Evolutionary conservation across 2,797 vertebrate genomes (phyloP), one percentile per base, ranked within the genome.

Genomic region (Alosa sapidissima): DNA sequence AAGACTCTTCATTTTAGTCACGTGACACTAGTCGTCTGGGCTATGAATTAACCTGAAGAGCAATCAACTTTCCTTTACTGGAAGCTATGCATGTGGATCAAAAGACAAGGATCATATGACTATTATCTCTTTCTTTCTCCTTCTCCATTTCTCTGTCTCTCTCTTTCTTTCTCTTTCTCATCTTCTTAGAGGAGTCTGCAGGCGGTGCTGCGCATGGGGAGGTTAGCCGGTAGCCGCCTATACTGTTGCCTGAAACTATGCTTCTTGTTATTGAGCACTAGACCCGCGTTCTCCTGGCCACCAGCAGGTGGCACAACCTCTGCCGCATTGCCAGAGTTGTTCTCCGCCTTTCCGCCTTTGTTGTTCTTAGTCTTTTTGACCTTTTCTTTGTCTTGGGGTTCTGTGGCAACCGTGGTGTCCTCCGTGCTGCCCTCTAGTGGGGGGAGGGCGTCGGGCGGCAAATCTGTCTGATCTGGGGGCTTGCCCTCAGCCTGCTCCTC

Each of bases 201-300:
- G 90, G 94, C 62, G 65, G 91, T 33, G 88, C 94, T 95, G 88
- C 92, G 90, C 86, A 95, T 91, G 87, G 93, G 93, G 86, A 95
- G 89, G 91, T 89, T 93, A 84, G 83, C 2, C 36, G 95, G 94
- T 90, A 95, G 89, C 89, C 91, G 93, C 86, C n/a, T 86, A 5
- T 92, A 94, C 89, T 94, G 93, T 90, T 93, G 93, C 89, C 91
- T 90, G 90, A 93, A 93, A 91, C 93, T 93, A 89, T 93, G 89
- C 75, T 90, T 94, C 91, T 93, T 95, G 81, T 84, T 93, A 89
- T 89, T 91, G 75, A 94, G 88, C 13, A 88, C 81, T 5, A 90
- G 90, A 19, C 58, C 41, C 24, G 87, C 85, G 85, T 92, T 94
- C 82, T 94, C 93, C 81, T 90, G 86, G 2, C 65, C 90, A 1